phyloP scores from a whole-genome alignment of 2,113 vertebrate genomes.

The Corythaeola cristata region DNA sequence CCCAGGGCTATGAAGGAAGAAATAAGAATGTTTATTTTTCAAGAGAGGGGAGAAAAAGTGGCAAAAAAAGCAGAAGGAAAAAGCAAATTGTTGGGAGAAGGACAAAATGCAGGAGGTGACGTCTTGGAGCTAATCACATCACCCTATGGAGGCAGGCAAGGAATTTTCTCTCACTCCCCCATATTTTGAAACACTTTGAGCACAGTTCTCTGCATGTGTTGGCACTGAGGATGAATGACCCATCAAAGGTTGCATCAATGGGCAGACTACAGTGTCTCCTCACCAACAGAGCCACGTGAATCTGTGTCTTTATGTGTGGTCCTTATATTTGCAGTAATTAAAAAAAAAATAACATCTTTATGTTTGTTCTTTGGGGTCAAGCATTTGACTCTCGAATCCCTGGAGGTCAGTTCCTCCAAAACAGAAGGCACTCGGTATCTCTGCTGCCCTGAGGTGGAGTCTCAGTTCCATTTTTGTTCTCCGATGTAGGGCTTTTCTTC shows the following conservation, averaged over 20 bases:
- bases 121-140: background rate
- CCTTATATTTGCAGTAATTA: background rate
- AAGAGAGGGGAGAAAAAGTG: background rate
- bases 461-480: background rate
- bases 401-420: background rate
- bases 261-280: rapidly evolving
- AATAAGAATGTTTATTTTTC: background rate
- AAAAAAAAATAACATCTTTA: background rate
- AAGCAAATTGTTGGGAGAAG: background rate
- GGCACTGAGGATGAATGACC: background rate
- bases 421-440: background rate
- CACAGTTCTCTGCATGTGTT: background rate
- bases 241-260: background rate
- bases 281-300: background rate
- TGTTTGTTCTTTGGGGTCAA: background rate
- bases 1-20: background rate
- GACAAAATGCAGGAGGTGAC: background rate
- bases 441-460: background rate
- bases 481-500: background rate
- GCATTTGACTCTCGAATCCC: background rate
- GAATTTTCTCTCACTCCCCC: background rate
- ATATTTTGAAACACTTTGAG: background rate
- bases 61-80: background rate
- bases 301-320: background rate
- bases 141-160: background rate